Evolutionary conservation across 2,888 invertebrate genomes (phyloP), one percentile per base, ranked within the genome.

Genomic region (Pollenia griseotomentosa): DNA sequence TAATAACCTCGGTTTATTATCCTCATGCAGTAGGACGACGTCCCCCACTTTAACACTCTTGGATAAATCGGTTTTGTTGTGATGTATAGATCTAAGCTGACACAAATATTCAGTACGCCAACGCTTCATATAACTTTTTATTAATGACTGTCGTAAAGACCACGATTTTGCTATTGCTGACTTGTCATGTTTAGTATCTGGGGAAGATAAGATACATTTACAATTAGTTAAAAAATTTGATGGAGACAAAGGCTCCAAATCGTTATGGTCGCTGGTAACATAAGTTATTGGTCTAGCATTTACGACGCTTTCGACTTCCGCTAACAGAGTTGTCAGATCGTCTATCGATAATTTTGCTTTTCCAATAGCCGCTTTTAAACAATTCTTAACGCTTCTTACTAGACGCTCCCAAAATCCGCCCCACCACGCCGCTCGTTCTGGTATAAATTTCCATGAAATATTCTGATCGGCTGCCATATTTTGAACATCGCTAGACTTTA

Each of bases 391-490:
- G 14, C 75, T 85, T 42, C 85, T 59, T 1, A 88, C 86, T 9
- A 88, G 77, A 12, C 86, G 83, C 23, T 87, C 83, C 87, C 85
- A 86, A 70, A 86, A 86, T 11, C 86, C 87, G 23, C 80, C 86
- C 88, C 86, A 89, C 85, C 85, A 87, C 19, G 88, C 85, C 2
- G 83, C 88, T 78, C 83, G 65, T 61, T 88, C 86, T 11, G 77
- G 80, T n/a, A 84, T 80, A 66, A 77, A 80, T 59, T 77, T 19
- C 83, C 68, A 87, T 14, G 12, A 48, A 12, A 88, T 85, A 42
- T 68, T 68, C 19, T 79, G 57, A 42, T 84, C 33, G 10, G 83
- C 68, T 12, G 85, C 83, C 59, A 86, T 23, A 23, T 74, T 59
- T 55, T 86, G 79, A 0, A 83, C 61, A 11, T 88, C 70, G 11